Conservation (phyloP, 2,888 invertebrate species). For the Callinectes sapidus region DNA sequence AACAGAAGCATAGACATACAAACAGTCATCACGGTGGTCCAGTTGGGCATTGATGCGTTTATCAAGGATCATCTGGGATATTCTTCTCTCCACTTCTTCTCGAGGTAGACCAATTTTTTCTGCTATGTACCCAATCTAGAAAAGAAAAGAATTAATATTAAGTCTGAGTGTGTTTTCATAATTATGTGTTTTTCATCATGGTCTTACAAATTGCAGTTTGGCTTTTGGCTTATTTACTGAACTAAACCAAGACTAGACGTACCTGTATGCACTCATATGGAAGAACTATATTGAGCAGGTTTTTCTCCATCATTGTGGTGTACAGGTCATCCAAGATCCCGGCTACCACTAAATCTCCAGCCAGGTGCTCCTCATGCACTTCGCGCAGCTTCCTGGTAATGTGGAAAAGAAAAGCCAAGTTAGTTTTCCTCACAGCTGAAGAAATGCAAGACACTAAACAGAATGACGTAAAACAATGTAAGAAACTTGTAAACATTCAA, state of each 20-base stretch:
- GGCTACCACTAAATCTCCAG: conserved; percentile 55
- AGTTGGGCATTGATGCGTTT: conserved; percentile 62
- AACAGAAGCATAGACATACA: conserved; percentile 57
- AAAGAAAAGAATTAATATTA: not conserved
- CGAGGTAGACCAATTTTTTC: conserved; percentile 56
- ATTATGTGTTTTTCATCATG: not conserved
- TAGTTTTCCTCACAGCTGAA: no score
- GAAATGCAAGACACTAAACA: no score
- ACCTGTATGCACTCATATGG: conserved; percentile 66
- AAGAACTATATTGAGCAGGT: conserved; percentile 59
- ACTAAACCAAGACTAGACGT: not conserved
- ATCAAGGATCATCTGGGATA: conserved; percentile 69
- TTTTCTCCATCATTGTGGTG: conserved; percentile 66
- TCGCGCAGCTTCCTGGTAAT: conserved; percentile 54
- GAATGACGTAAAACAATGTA: no score
- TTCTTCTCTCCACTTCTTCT: conserved; percentile 61
- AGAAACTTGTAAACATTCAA: no score
- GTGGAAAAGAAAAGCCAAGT: not conserved
- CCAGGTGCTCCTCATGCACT: conserved; percentile 50
- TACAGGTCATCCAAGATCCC: conserved; percentile 64
- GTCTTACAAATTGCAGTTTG: no score
- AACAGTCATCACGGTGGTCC: conserved; percentile 67
- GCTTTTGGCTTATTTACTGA: not conserved
- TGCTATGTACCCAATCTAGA: conserved; percentile 61
- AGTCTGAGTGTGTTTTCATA: not conserved